Conservation (phyloP, 2,797 vertebrate genomes). For the Cryptoprocta ferox region DNA sequence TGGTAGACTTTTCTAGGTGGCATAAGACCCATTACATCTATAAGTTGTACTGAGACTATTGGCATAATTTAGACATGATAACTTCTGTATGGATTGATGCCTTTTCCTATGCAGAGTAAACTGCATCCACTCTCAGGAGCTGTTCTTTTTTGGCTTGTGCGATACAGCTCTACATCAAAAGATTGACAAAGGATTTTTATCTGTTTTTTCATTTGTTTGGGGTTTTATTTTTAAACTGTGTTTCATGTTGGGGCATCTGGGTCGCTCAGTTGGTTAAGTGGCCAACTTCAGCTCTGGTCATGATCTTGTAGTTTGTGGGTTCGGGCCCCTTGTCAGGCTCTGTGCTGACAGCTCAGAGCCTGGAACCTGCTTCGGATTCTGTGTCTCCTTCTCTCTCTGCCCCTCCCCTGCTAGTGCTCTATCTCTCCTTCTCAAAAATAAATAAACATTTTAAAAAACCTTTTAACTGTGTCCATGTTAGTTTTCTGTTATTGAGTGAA, state of each 20-base stretch:
- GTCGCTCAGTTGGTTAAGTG: too few species aligned
- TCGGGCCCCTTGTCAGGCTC: accelerated
- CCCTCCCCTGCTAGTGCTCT: too few species aligned
- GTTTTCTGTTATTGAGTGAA: neutral
- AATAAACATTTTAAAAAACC: neutral
- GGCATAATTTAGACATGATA: neutral
- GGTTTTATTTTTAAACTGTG: conserved; percentile 22
- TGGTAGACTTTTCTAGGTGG: conserved; percentile 42
- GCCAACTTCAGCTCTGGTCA: too few species aligned
- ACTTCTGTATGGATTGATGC: neutral
- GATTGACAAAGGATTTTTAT: neutral
- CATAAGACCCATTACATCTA: neutral
- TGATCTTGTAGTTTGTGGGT: too few species aligned
- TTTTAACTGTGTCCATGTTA: neutral
- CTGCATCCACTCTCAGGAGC: neutral
- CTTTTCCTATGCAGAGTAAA: neutral
- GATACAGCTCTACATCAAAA: neutral
- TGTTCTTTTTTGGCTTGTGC: conserved; percentile 26
- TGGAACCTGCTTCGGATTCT: too few species aligned
- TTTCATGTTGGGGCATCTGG: neutral
- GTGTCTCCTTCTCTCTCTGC: too few species aligned
- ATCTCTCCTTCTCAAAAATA: too few species aligned
- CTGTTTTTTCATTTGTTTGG: neutral
- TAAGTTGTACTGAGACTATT: neutral
- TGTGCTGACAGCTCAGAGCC: too few species aligned